Evolutionary conservation across 35 echinoderm and acorn worm genomes (phyloP).

Genomic region (Diadema setosum): DNA sequence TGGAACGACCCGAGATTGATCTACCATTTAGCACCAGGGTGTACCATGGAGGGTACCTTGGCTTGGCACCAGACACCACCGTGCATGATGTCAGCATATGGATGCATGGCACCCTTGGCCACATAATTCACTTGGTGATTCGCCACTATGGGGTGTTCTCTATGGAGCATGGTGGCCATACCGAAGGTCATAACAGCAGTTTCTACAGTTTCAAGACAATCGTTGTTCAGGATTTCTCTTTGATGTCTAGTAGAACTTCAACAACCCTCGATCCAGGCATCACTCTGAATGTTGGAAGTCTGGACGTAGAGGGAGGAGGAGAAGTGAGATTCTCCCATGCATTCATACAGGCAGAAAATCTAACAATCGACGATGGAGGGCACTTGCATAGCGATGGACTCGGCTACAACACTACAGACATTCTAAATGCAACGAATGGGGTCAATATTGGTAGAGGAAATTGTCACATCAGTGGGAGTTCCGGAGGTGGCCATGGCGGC

Average conservation of each 20-base stretch:
- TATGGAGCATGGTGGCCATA: constrained; percentile 79
- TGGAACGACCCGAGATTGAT: constrained; percentile 81
- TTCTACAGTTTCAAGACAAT: constrained; percentile 56
- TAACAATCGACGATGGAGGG: constrained; percentile 92
- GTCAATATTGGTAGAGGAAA: constrained; percentile 68
- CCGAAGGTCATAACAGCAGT: constrained; percentile 33
- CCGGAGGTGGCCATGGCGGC: constrained; percentile 83
- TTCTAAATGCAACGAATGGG: neutral
- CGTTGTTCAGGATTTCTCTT: constrained; percentile 51
- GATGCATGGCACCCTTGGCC: constrained; percentile 66
- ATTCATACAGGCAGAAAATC: constrained; percentile 50
- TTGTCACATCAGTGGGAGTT: constrained; percentile 36
- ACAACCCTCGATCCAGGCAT: constrained; percentile 65
- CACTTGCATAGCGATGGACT: constrained; percentile 45
- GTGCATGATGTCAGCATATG: constrained; percentile 87
- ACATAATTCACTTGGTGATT: constrained; percentile 58
- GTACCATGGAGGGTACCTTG: constrained; percentile 72
- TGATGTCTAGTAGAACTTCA: constrained; percentile 38
- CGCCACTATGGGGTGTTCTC: constrained; percentile 70
- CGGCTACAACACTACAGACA: constrained; percentile 48
- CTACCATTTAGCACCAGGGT: constrained; percentile 78
- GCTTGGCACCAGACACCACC: constrained; percentile 74
- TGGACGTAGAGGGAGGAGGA: constrained; percentile 79
- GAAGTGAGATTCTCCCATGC: constrained; percentile 43
- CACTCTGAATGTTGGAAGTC: constrained; percentile 20